Conservation (phyloP, 2,113 vertebrate species). For the Cichladusa arquata region DNA sequence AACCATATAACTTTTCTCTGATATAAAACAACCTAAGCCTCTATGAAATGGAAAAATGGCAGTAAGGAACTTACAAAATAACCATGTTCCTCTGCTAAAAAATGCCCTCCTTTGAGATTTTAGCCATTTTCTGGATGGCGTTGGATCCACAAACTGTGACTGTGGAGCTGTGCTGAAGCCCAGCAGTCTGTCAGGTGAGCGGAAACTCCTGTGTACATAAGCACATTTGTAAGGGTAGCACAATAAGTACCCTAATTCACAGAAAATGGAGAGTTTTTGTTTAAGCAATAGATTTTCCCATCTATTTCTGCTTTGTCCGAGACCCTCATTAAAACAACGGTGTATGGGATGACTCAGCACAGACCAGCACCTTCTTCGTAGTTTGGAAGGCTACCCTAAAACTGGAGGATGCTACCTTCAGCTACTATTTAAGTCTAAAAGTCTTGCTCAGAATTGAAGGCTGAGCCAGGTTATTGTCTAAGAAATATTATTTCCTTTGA, state of each 20-base stretch:
- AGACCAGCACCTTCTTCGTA: not conserved
- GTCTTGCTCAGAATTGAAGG: not conserved
- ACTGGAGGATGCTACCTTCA: not conserved
- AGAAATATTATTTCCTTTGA: not conserved
- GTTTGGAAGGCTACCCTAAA: not conserved
- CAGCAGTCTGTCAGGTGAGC: not conserved
- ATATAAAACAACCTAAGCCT: constrained; percentile 20
- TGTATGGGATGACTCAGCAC: not conserved
- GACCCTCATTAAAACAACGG: not conserved
- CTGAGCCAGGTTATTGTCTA: not conserved
- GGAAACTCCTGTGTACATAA: not conserved
- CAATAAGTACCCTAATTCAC: not conserved
- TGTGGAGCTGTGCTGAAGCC: not conserved
- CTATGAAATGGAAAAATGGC: constrained; percentile 3
- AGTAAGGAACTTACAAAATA: not conserved
- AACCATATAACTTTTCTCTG: not conserved
- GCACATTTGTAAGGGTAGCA: not conserved
- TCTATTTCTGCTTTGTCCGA: not conserved
- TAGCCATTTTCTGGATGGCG: not conserved
- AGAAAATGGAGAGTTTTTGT: accelerated
- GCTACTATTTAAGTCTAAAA: not conserved
- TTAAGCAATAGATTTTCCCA: not conserved
- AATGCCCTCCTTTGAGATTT: not conserved
- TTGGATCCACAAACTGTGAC: not conserved
- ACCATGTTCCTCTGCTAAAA: not conserved